phyloP scores from a whole-genome alignment of 2,797 vertebrate species.

The Nasua narica region DNA sequence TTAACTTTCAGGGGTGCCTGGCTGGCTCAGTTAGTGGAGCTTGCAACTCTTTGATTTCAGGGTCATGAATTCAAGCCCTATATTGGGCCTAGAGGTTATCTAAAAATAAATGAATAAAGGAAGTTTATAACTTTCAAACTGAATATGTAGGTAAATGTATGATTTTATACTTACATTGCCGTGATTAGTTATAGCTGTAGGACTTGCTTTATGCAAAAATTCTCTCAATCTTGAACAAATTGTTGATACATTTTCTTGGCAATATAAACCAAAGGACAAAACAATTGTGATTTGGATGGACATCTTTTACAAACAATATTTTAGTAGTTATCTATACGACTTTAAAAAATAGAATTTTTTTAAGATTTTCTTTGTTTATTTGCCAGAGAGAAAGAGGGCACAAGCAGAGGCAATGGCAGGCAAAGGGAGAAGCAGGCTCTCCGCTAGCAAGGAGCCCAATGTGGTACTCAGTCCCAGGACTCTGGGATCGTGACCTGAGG shows the following conservation, averaged over 20 bases:
- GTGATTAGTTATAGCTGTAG: not conserved
- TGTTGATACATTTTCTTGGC: not conserved
- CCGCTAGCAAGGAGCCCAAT: not conserved
- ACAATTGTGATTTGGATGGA: not conserved
- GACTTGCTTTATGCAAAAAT: not conserved
- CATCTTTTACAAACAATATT: not conserved
- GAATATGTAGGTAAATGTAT: not conserved
- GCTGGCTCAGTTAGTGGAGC: not conserved
- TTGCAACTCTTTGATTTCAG: not conserved
- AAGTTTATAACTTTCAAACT: not conserved
- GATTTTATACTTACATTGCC: not conserved
- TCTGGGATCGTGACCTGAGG: not conserved
- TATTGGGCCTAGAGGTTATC: not conserved
- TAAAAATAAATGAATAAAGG: not conserved
- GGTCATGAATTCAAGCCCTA: not conserved
- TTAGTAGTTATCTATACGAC: not conserved
- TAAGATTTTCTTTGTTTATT: not conserved
- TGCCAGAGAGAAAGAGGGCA: not conserved
- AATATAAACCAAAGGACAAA: not conserved
- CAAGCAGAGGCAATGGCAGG: not conserved
- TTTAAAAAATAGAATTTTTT: slow-evolving; percentile 10
- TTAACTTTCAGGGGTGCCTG: not conserved
- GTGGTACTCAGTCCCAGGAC: too few relatives aligned
- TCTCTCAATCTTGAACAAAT: not conserved
- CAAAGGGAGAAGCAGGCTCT: not conserved